Conservation (phyloP, 2,113 vertebrate genomes). For the Melanocharis versteri region DNA sequence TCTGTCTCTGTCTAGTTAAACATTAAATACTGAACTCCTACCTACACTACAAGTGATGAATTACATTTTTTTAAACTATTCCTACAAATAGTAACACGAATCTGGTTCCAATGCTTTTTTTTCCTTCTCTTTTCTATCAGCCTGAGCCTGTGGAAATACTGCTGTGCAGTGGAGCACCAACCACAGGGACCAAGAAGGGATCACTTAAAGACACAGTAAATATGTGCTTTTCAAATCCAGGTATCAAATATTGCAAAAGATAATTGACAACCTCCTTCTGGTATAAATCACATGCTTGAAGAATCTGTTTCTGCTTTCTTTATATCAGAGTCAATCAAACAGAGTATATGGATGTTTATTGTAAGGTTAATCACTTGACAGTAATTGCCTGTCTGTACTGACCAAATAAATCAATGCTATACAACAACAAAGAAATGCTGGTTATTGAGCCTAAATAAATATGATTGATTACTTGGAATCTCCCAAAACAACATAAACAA, state of each 20-base stretch:
- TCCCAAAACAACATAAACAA: slow-evolving; percentile 16
- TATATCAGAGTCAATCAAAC: neutral
- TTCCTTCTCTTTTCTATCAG: neutral
- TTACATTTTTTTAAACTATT: neutral
- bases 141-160: neutral
- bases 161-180: neutral
- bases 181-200: neutral
- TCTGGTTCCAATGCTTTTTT: neutral
- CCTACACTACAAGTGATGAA: neutral
- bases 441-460: slow-evolving; percentile 54
- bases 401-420: slow-evolving; percentile 50
- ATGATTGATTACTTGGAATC: slow-evolving; percentile 57
- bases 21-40: neutral
- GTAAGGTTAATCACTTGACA: slow-evolving; percentile 40
- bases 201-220: neutral
- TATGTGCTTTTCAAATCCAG: neutral
- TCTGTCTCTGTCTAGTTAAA: neutral
- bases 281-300: slow-evolving; percentile 25
- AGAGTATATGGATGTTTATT: slow-evolving; percentile 19
- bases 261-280: slow-evolving; percentile 3
- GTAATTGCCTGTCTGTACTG: slow-evolving; percentile 30
- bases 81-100: neutral
- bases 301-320: neutral
- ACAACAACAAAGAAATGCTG: neutral
- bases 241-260: neutral